Base-by-base conservation (phyloP, 2,113 vertebrate species). In the Trematocara nigrifrons region DNA sequence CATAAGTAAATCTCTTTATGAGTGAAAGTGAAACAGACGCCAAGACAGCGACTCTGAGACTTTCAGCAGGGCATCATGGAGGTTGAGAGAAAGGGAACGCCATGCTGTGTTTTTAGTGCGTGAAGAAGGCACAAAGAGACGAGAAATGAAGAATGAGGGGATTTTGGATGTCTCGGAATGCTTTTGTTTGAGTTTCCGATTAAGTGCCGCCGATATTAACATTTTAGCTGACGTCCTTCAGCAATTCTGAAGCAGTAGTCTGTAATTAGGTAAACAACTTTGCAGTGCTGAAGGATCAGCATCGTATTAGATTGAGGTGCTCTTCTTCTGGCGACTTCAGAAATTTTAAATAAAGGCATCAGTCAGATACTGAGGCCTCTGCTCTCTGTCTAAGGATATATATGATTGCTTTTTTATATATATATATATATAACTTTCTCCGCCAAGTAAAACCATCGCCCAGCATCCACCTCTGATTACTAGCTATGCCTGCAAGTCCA, bases 1-100 rank as follows among this genome's bases (percentile, higher is more conserved):
- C 91, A 87, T 89, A 81, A 92, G 86, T 54, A 94, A 91, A 92
- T 92, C 91, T 92, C 90, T 92, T 90, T 86, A 89, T 85, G 89
- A 85, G 71, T 84, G 86, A 88, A 89, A 88, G 69, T 59, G 82
- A 84, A 31, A 29, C 71, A 76, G 71, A 51, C 71, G 59, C 69
- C 82, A 33, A 83, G 79, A 82, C 47, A 81, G 90, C 18, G 66
- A 71, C 52, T 81, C 29, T 83, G 33, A 87, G 88, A 93, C 33
- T 89, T 89, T 77, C 57, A 81, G 74, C 82, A 81, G 81, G 83
- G 59, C 47, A 6, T 87, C 80, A 74, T 40, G 22, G 85, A 64
- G 42, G 81, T 45, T 61, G 69, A 86, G 79, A 74, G 85, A 77
- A 49, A n/a, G 47, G 56, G 40, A 86, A 40, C n/a, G 26, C 33